phyloP scores from a whole-genome alignment of 2,888 invertebrate genomes.

The Stenolophus ochropezus region DNA sequence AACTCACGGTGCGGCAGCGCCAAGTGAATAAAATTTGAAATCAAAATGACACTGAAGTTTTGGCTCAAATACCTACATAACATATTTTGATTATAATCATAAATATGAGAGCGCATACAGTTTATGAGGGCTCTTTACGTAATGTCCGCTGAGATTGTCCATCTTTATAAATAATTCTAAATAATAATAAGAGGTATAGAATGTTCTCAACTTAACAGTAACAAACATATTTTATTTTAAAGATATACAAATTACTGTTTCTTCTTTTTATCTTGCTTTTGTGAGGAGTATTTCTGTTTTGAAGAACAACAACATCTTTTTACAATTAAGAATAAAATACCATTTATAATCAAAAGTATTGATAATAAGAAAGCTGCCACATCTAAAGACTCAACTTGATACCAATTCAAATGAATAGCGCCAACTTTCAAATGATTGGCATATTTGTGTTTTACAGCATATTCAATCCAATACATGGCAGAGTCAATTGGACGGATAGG shows the following conservation, averaged over 20 bases:
- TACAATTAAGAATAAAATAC: neutral
- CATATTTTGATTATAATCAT: too few relatives aligned
- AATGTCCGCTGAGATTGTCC: too few relatives aligned
- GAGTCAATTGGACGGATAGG: conserved; percentile 39
- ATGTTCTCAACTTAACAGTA: too few relatives aligned
- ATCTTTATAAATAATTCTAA: too few relatives aligned
- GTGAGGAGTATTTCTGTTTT: neutral
- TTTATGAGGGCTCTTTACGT: too few relatives aligned
- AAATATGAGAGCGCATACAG: too few relatives aligned
- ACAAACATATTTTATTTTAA: neutral
- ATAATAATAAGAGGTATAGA: too few relatives aligned
- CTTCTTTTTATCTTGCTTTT: neutral
- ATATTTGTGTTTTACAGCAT: conserved; percentile 18
- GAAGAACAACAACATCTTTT: neutral
- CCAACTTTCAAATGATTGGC: neutral
- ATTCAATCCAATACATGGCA: conserved; percentile 41
- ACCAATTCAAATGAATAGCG: conserved; percentile 5
- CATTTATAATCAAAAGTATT: neutral
- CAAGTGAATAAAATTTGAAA: too few relatives aligned
- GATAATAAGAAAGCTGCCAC: neutral
- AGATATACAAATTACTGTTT: conserved; percentile 7
- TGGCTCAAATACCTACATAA: too few relatives aligned
- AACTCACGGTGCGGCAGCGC: too few relatives aligned
- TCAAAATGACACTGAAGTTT: too few relatives aligned
- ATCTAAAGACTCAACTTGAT: neutral